Conservation (phyloP, 2,888 invertebrate genomes). For the Apantesis nais region DNA sequence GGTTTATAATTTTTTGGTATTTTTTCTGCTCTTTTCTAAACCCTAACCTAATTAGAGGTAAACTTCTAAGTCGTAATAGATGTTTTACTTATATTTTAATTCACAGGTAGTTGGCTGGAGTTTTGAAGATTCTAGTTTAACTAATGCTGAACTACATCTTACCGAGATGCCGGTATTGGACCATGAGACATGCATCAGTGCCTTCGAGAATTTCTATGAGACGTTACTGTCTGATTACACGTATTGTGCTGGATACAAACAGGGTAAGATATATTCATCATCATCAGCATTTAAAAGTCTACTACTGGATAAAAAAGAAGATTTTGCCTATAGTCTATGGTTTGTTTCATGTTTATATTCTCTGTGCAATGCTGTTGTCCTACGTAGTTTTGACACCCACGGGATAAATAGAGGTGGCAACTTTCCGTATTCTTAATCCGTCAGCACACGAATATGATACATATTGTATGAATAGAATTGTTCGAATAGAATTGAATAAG, state of each 20-base stretch:
- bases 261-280: slow-evolving; percentile 19
- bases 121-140: slow-evolving; percentile 25
- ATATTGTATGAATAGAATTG: too few relatives aligned
- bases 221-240: slow-evolving; percentile 29
- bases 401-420: too few relatives aligned
- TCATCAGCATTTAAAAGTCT: too few relatives aligned
- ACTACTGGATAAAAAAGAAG: too few relatives aligned
- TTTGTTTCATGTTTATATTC: too few relatives aligned
- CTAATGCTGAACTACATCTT: slow-evolving; percentile 73
- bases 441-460: too few relatives aligned
- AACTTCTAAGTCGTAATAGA: neutral
- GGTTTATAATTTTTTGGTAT: too few relatives aligned
- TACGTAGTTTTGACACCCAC: too few relatives aligned
- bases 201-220: slow-evolving; percentile 23
- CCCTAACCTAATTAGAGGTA: neutral
- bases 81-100: neutral
- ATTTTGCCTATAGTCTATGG: too few relatives aligned
- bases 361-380: too few relatives aligned
- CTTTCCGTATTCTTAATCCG: too few relatives aligned
- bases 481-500: too few relatives aligned
- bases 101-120: slow-evolving; percentile 44
- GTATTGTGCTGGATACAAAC: slow-evolving; percentile 37
- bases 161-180: slow-evolving; percentile 85
- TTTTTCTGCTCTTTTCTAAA: neutral
- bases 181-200: slow-evolving; percentile 78